Base-by-base conservation (phyloP, 2,797 vertebrate species). In the Urophycis tenuis region DNA sequence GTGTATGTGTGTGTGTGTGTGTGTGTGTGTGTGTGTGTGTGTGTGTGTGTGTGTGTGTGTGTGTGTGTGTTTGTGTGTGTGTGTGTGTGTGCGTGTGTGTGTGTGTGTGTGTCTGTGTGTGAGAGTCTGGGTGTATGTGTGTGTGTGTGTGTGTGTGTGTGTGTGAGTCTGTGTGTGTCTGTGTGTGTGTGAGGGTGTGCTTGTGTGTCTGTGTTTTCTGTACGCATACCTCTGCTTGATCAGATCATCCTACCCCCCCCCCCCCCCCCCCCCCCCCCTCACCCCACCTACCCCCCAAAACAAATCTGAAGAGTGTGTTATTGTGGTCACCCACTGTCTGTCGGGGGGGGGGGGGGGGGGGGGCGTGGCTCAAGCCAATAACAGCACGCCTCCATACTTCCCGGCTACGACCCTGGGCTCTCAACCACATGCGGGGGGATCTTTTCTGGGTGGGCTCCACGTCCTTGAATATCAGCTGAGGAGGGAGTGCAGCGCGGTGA, bases 171-270 rank as follows among this genome's bases (percentile, higher is more conserved):
- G 49, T 53, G 49, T 53, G 49, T 53, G 49, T 53, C 14, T 17
- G 1, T 17, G 41, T 45, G 41, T 45, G 41, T 45, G 14, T 45
- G 41, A 17, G 41, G 15, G 41, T 17, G 14, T 45, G 41, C 10
- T 1, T 45, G 41, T 45, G 14, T 45, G 49, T n/a, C 49, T 73
- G 80, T 89, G 87, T 92, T 92, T 92, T 91, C 82, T 91, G 88
- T 89, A 86, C 86, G 83, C 88, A 89, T 91, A 90, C 85, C 89
- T 88, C 79, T 2, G 80, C 89, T 84, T 88, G 87, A 89, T 87
- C 87, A 89, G 86, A 90, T 90, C 87, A 90, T 90, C 88, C 87
- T 85, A 17, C 22, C 49, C 49, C 49, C 49, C 19, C 49, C 22
- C 7, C 53, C 60, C 60, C 41, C 14, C 41, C 14, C 15, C 88